Conservation (phyloP, 2,113 vertebrate species). For the Arizona elegans region DNA sequence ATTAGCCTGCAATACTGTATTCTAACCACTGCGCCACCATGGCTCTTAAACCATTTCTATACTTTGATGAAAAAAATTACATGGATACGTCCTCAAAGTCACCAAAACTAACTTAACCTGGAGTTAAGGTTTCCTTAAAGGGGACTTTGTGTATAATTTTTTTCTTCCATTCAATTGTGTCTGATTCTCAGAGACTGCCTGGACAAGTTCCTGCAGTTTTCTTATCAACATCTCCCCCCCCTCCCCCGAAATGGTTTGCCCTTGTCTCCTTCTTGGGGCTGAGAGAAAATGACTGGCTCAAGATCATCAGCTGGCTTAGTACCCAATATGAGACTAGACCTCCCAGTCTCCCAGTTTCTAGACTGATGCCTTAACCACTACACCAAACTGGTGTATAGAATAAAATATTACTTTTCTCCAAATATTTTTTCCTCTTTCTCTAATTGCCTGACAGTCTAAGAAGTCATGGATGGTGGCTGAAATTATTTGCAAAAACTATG, state of each 20-base stretch:
- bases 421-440: not conserved
- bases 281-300: no score
- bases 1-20: no score
- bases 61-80: not conserved
- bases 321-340: no score
- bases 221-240: no score
- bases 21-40: no score
- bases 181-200: no score
- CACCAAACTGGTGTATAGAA: not conserved
- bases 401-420: not conserved
- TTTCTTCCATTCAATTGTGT: no score
- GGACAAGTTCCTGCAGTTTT: no score
- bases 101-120: not conserved
- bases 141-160: not conserved
- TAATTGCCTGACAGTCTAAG: not conserved
- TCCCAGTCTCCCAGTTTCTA: not conserved
- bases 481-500: not conserved
- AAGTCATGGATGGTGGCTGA: not conserved
- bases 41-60: not conserved
- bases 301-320: no score
- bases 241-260: no score
- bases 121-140: not conserved
- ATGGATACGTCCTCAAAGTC: not conserved
- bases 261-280: no score
- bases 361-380: not conserved